Conservation (phyloP, 2,797 vertebrate genomes). For the Chrysolophus pictus region DNA sequence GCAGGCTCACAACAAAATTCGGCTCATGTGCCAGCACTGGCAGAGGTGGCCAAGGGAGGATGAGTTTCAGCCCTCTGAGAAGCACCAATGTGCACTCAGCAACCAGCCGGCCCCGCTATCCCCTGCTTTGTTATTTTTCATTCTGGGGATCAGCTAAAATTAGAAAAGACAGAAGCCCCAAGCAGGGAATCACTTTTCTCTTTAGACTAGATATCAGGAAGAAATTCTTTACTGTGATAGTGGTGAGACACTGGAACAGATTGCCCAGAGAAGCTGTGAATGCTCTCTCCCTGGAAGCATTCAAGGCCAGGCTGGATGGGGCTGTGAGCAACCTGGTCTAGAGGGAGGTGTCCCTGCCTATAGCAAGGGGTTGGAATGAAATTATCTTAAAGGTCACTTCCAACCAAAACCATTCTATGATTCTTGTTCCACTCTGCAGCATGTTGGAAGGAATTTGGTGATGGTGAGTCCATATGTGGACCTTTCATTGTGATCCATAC, state of each 20-base stretch:
- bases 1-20: not conserved
- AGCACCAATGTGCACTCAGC: not conserved
- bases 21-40: not conserved
- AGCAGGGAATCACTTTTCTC: not conserved
- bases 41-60: not conserved
- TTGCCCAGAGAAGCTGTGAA: no score
- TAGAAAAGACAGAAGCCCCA: not conserved
- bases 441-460: not conserved
- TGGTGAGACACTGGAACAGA: no score
- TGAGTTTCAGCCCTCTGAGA: conserved; percentile 2
- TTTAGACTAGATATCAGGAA: no score
- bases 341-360: no score
- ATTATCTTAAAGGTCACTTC: no score
- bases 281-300: no score
- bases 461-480: not conserved
- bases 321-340: no score
- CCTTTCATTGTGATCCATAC: not conserved
- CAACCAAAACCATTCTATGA: no score
- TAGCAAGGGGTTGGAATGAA: no score
- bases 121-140: not conserved
- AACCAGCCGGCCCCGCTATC: not conserved
- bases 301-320: no score
- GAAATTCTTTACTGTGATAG: no score
- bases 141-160: not conserved
- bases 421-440: not conserved